A percentile compares a stretch with the other conserved stretches of the same genome.
Evolutionary conservation across 2,797 vertebrate species (phyloP).

Genomic region (Allobates femoralis): DNA sequence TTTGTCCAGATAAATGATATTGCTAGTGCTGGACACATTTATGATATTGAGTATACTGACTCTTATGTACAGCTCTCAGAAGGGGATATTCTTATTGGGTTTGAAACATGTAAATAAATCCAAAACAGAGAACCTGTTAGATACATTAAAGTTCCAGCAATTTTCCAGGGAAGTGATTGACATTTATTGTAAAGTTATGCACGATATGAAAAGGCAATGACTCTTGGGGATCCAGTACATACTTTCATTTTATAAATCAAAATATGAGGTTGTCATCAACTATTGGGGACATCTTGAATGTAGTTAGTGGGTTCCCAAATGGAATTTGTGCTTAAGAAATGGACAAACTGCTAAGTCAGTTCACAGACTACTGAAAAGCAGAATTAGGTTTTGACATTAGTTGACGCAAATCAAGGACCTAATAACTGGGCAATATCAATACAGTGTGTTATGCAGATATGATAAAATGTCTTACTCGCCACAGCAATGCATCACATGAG

Average conservation of each 20-base stretch:
- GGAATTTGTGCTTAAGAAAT: not conserved
- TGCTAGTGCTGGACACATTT: not conserved
- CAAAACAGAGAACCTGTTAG: not conserved
- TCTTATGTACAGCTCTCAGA: not conserved
- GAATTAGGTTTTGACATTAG: not conserved
- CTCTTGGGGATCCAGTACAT: not conserved
- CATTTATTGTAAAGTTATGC: not conserved
- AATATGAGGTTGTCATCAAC: too few species aligned
- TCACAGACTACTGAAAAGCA: not conserved
- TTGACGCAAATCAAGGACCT: not conserved
- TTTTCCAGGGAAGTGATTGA: not conserved
- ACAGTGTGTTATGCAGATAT: not conserved
- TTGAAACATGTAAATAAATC: conserved; percentile 21
- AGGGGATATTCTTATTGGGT: not conserved
- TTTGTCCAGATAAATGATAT: not conserved
- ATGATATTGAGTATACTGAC: not conserved
- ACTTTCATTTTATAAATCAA: not conserved
- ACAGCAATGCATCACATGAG: not conserved
- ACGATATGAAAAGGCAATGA: not conserved
- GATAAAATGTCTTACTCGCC: not conserved
- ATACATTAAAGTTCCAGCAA: not conserved
- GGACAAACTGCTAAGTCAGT: not conserved
- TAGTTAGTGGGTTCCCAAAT: too few species aligned
- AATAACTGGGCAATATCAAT: not conserved
- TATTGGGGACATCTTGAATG: not conserved